These are phyloP conservation scores for Xestia rhomboidea DNA, from an alignment of 2,888 invertebrate species.

Conservation along the genomic window DNA sequence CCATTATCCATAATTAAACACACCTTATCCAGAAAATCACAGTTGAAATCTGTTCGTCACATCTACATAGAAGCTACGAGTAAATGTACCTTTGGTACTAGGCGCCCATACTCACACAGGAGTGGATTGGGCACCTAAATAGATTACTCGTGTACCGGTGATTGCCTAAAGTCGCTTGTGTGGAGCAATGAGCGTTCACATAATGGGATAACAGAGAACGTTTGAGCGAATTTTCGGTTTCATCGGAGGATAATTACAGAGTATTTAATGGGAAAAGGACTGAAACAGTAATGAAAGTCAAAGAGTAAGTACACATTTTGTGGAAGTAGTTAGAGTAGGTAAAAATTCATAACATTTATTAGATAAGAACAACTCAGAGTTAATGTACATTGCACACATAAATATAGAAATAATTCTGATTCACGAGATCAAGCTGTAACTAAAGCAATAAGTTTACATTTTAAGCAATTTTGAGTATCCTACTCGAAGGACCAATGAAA, in stretches of 20 bases:
- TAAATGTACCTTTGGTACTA: conserved; percentile 32
- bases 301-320: background rate
- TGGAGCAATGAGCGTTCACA: conserved; percentile 28
- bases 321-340: too few relatives aligned
- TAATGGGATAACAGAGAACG: conserved; percentile 32
- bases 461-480: background rate
- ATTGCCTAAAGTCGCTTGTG: conserved; percentile 38
- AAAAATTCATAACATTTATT: too few relatives aligned
- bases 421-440: too few relatives aligned
- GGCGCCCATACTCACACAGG: conserved; percentile 34
- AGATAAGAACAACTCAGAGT: too few relatives aligned
- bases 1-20: conserved; percentile 18
- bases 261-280: background rate
- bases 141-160: conserved; percentile 50
- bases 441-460: too few relatives aligned
- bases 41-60: conserved; percentile 16
- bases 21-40: conserved; percentile 16
- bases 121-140: conserved; percentile 54
- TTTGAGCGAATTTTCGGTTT: conserved; percentile 16
- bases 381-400: too few relatives aligned
- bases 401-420: too few relatives aligned
- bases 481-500: background rate
- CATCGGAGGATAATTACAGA: conserved; percentile 17
- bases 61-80: background rate
- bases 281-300: background rate